Evolutionary conservation across 2,888 invertebrate genomes (phyloP).

Genomic region (Brachyopa scutellaris): DNA sequence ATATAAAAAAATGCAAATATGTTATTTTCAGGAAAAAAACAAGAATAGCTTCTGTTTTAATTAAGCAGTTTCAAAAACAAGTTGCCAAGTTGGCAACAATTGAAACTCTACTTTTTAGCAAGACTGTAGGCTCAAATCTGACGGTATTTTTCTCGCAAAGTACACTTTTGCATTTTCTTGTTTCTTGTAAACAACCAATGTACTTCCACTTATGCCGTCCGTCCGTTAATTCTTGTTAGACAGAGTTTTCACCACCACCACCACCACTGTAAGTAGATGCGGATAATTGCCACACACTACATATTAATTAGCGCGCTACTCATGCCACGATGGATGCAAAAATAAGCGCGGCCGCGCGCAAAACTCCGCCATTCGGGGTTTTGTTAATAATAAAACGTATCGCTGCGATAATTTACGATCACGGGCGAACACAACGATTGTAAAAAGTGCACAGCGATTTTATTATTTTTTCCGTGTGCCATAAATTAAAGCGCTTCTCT

Average conservation of each 20-base stretch:
- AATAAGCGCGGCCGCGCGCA: constrained; percentile 13
- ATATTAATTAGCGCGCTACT: constrained; percentile 41
- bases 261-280: not conserved
- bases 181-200: too few species aligned
- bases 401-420: constrained; percentile 59
- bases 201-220: too few species aligned
- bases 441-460: constrained; percentile 56
- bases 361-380: constrained; percentile 16
- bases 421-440: constrained; percentile 18
- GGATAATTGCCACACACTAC: constrained; percentile 3
- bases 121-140: too few species aligned
- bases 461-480: constrained; percentile 64
- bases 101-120: too few species aligned
- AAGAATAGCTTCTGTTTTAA: too few species aligned
- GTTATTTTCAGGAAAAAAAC: too few species aligned
- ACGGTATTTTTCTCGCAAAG: too few species aligned
- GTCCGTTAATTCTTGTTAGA: constrained; percentile 3
- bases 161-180: too few species aligned
- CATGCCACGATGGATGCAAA: constrained; percentile 33
- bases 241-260: constrained; percentile 17
- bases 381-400: constrained; percentile 61
- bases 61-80: too few species aligned
- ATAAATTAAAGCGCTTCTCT: constrained; percentile 58
- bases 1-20: too few species aligned
- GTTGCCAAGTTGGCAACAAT: too few species aligned